Base-by-base conservation (phyloP, 1,140 invertebrate species). In the Drosophila littoralis region DNA sequence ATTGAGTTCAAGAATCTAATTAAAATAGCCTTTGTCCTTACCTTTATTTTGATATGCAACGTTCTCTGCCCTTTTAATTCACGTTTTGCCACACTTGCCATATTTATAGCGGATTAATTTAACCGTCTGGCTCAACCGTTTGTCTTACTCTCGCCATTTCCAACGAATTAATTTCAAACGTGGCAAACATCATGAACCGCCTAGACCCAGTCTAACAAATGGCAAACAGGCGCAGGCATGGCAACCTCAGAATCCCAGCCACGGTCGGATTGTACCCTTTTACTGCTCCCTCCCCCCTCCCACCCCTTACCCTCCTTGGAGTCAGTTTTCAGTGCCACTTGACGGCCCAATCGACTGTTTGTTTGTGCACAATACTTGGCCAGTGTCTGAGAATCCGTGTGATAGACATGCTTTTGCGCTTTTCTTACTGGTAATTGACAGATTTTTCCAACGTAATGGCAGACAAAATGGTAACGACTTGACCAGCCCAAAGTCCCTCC, bases 341-440 rank as follows among this genome's bases (percentile, higher is more conserved):
- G 38, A 33, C 15, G 38, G 17, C 42, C 7, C 32, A 40, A 48
- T 59, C 7, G 17, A 40, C 57, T 66, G 59, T 72, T 79, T 76
- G 59, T 72, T 79, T 73, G 63, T 57, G 67, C 52, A 46, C 38
- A 54, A 55, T 67, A 8, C 51, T 17, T 15, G 43, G 52, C 43
- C 60, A 32, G 10, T 65, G 32, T 72, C 36, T 38, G n/a, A 52
- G 22, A 6, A 7, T 48, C 28, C 38, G 59, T 77, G 75, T 79
- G 82, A 79, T 70, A 68, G 82, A 86, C 82, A 85, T 75, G 82
- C 83, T 85, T 86, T 85, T 85, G 79, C 78, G 82, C 82, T 86
- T 85, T 77, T 75, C 82, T 76, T 73, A 52, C 67, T 81, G 59
- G 77, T 85, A 86, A 85, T 85, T 85, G 82, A 85, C 82, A 85